Percentiles rank a stretch among this genome's conserved stretches.
Conservation (phyloP, 2,888 invertebrate species). For the Melanotus villosus region DNA sequence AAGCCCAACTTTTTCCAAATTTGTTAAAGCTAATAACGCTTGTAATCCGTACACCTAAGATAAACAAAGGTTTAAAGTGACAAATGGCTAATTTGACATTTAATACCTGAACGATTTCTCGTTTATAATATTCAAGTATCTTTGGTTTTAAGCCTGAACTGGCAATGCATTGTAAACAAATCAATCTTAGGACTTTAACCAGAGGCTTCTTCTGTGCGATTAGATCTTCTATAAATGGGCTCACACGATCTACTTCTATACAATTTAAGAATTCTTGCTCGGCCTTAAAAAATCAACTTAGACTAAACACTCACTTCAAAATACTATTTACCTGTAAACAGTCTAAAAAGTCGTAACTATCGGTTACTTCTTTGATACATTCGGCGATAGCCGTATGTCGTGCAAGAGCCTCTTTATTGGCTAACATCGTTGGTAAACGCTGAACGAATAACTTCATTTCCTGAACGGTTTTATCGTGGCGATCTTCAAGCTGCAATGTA, state of each 20-base stretch:
- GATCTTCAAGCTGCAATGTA: conserved; percentile 87
- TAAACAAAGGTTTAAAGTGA: not conserved
- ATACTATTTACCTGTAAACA: conserved; percentile 63
- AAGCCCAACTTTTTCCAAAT: conserved; percentile 90
- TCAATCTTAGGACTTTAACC: conserved; percentile 86
- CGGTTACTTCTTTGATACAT: conserved; percentile 87
- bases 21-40: conserved; percentile 84
- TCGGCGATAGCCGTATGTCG: conserved; percentile 94
- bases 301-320: not conserved
- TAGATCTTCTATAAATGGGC: conserved; percentile 91
- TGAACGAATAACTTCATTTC: conserved; percentile 96
- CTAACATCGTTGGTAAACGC: conserved; percentile 88
- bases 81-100: not conserved
- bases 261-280: conserved; percentile 96
- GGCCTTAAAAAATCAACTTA: conserved; percentile 64
- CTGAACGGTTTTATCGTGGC: conserved; percentile 91
- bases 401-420: conserved; percentile 88
- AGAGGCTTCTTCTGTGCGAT: conserved; percentile 89
- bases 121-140: conserved; percentile 78
- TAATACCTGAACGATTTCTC: conserved; percentile 71
- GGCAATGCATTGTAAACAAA: conserved; percentile 94
- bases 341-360: conserved; percentile 66
- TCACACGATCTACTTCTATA: conserved; percentile 90
- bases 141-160: conserved; percentile 95
- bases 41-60: conserved; percentile 89